These are phyloP conservation scores for Caranx ignobilis DNA, from an alignment of 2,113 vertebrate species.

Conservation along the genomic window DNA sequence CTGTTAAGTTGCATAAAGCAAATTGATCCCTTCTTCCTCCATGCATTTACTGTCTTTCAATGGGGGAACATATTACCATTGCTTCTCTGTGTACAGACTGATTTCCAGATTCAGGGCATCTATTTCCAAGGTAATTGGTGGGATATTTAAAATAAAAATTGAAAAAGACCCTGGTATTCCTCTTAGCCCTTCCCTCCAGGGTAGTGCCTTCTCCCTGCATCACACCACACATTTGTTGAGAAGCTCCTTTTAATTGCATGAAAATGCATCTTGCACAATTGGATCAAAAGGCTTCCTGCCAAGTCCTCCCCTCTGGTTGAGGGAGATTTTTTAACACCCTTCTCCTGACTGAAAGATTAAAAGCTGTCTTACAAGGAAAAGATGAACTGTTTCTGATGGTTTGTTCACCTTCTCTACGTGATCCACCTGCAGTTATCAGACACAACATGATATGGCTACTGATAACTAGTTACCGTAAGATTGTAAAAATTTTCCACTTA, in stretches of 20 bases:
- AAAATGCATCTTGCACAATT: not conserved
- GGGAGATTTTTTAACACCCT: not conserved
- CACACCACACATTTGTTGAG: not conserved
- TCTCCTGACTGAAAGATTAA: not conserved
- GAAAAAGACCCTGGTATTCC: not conserved
- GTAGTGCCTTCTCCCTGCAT: not conserved
- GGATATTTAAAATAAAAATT: not conserved
- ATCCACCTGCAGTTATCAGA: too few relatives aligned
- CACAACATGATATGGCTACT: too few relatives aligned
- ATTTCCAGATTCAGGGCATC: not conserved
- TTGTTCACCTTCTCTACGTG: too few relatives aligned
- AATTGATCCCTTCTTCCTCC: not conserved
- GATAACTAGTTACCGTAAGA: too few relatives aligned
- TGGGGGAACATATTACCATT: not conserved
- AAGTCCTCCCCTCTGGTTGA: not conserved
- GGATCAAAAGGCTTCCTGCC: not conserved
- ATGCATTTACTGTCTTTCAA: not conserved
- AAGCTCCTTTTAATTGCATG: not conserved
- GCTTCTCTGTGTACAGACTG: conserved; percentile 1
- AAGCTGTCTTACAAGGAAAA: too few relatives aligned
- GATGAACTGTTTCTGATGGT: too few relatives aligned
- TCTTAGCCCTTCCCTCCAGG: not conserved
- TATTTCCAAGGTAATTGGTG: not conserved
- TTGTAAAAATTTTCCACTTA: too few relatives aligned
- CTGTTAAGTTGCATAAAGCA: not conserved